Evolutionary conservation across 2,888 invertebrate genomes (phyloP).

Genomic region (Drosophila infuscata): DNA sequence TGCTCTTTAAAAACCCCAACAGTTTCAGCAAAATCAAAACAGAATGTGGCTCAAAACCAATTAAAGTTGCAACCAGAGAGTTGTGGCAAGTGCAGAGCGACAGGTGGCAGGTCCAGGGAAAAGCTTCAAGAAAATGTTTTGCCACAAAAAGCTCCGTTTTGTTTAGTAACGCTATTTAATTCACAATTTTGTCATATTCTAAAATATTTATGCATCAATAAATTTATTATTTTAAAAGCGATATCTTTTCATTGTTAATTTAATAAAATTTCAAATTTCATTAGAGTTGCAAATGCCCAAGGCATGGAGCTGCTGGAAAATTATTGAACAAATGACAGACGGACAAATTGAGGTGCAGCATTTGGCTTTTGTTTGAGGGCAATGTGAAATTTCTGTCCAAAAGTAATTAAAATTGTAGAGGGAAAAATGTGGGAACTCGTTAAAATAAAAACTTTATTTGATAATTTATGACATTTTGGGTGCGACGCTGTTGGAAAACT

Average conservation of each 20-base stretch:
- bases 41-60: conserved; percentile 5
- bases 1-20: not conserved
- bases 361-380: conserved; percentile 20
- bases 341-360: conserved; percentile 20
- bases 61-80: conserved; percentile 8
- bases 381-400: conserved; percentile 27
- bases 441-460: conserved; percentile 72
- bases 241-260: conserved; percentile 18
- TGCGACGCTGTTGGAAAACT: conserved; percentile 36
- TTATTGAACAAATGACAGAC: conserved; percentile 38
- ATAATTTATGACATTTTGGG: conserved; percentile 65
- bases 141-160: not conserved
- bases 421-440: conserved; percentile 51
- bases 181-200: not conserved
- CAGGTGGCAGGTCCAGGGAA: not conserved
- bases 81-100: conserved; percentile 3
- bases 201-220: not conserved
- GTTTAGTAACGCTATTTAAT: not conserved
- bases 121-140: not conserved
- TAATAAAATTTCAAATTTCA: conserved; percentile 2
- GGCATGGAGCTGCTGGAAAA: not conserved
- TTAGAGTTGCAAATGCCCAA: conserved; percentile 9
- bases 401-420: conserved; percentile 62
- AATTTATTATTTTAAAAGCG: not conserved
- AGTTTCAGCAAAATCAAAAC: not conserved